phyloP scores from a whole-genome alignment of 2,797 vertebrate genomes.

The Lithobates sylvaticus region DNA sequence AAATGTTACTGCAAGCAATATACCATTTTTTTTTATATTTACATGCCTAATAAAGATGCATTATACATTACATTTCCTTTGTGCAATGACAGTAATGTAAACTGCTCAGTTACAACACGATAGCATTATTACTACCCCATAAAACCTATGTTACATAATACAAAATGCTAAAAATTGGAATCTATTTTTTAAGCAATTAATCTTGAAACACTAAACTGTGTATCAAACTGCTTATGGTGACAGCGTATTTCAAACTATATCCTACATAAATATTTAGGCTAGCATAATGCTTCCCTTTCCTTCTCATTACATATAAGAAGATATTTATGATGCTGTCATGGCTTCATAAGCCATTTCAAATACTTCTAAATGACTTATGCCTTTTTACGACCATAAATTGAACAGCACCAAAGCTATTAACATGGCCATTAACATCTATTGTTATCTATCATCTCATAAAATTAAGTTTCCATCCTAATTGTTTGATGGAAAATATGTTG shows the following conservation, averaged over 20 bases:
- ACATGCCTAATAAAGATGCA: too few species aligned
- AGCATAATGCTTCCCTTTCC: background rate
- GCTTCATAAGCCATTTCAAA: constrained; percentile 35
- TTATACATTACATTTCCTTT: too few species aligned
- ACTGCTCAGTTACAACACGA: background rate
- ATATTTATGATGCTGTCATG: constrained; percentile 33
- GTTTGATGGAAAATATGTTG: constrained; percentile 46
- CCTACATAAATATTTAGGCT: background rate
- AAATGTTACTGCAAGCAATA: too few species aligned
- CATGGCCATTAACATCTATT: constrained; percentile 54
- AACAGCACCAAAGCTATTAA: constrained; percentile 42
- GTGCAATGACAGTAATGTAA: background rate
- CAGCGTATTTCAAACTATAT: constrained; percentile 1
- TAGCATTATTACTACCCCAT: background rate
- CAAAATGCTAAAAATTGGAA: background rate
- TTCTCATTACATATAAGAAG: constrained; percentile 4
- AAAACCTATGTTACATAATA: background rate
- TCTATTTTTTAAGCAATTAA: background rate
- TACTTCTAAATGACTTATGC: constrained; percentile 34
- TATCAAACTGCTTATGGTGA: background rate
- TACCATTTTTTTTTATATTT: too few species aligned
- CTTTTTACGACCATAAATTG: constrained; percentile 45
- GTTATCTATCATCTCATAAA: constrained; percentile 50
- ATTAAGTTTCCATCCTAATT: constrained; percentile 32
- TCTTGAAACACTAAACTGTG: background rate